Evolutionary conservation across 1,140 invertebrate genomes (phyloP).

Genomic region (Chironomus striatipennis): DNA sequence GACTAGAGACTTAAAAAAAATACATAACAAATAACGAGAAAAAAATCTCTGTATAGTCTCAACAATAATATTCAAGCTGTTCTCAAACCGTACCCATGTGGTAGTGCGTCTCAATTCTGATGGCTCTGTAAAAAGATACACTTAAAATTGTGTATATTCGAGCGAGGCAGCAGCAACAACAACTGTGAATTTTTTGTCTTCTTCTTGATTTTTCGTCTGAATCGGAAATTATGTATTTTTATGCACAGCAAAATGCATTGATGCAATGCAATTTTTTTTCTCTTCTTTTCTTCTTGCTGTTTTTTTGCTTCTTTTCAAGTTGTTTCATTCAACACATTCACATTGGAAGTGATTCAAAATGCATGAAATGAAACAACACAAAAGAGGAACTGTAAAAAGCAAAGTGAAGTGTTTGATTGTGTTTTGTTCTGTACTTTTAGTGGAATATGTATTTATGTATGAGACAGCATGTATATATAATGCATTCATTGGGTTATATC

Average conservation of each 20-base stretch:
- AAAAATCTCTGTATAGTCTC: neutral
- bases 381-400: neutral
- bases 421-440: neutral
- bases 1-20: neutral
- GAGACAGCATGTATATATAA: neutral
- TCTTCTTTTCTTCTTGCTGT: neutral
- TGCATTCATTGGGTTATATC: constrained; percentile 12
- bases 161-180: neutral
- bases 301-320: neutral
- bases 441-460: too few relatives aligned
- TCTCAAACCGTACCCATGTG: neutral
- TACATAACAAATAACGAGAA: neutral
- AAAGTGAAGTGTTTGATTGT: constrained; percentile 11
- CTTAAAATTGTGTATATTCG: neutral
- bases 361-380: neutral
- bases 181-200: constrained; percentile 17
- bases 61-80: constrained; percentile 1
- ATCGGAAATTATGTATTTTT: constrained; percentile 22
- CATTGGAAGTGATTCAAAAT: neutral
- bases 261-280: constrained; percentile 20
- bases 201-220: constrained; percentile 21
- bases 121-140: constrained; percentile 5
- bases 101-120: neutral
- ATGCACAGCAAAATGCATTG: constrained; percentile 19
- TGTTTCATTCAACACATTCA: neutral